Base-by-base conservation (phyloP, 2,888 invertebrate genomes). In the Drosophila tanythrix region DNA sequence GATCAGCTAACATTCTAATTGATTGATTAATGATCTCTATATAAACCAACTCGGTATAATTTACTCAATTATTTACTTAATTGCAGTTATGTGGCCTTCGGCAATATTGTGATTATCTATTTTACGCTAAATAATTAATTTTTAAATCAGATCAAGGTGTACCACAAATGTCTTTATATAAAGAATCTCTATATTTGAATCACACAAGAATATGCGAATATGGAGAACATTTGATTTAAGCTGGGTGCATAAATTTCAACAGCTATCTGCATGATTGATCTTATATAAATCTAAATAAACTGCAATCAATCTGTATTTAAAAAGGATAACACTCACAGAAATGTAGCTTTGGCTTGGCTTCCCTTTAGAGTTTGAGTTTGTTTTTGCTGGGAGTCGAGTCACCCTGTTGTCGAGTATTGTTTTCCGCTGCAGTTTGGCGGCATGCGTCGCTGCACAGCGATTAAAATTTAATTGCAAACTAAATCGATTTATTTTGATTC, bases 391-490 rank as follows among this genome's bases (percentile, higher is more conserved):
- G 21, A 15, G 13, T 46, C 21, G 25, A 46, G 38, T 57, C 74
- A 70, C 78, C 74, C 79, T 70, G 79, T 75, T 25, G 55, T 15
- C 36, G 43, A 21, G 59, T 35, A 50, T 59, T 70, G 53, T 67
- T 68, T 69, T 70, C 70, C 50, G 66, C 59, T 70, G 64, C 77
- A 77, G 77, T 81, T 79, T 81, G 31, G 51, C 56, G 56, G 70
- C 60, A 63, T 71, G 61, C 67, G 51, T 55, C 65, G 79, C 56
- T 62, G 46, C 57, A 56, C 58, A 56, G 35, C 64, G 74, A 67
- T 79, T 78, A 67, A 64, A 82, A 83, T 78, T 85, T 80, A 83
- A 83, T 80, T 86, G 74, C 76, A 82, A 77, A 69, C 78, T 72
- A 80, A 77, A 79, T 76, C 72, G 68, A 78, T 81, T 65, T 74